phyloP scores from a whole-genome alignment of 2,113 vertebrate species.

The Gorsachius goisagi region DNA sequence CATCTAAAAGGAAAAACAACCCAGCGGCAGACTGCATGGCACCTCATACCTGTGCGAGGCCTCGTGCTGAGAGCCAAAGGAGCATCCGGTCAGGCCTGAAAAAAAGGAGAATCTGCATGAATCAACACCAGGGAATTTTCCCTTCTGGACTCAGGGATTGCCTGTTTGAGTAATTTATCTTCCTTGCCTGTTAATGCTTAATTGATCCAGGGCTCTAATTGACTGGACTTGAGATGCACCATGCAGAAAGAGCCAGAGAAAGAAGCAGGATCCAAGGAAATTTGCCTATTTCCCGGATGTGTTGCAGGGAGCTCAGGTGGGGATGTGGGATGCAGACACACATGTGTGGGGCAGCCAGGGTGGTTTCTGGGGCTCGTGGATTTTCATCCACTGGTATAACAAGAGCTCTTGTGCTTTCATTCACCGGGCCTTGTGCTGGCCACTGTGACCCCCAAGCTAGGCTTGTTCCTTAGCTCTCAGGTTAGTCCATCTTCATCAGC shows the following conservation, averaged over 20 bases:
- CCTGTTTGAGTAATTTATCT: not conserved
- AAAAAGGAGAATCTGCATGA: not conserved
- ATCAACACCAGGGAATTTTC: not conserved
- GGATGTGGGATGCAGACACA: too few relatives aligned
- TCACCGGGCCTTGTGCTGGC: not conserved
- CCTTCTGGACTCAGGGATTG: not conserved
- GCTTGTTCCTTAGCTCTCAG: not conserved
- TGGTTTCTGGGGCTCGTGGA: accelerated
- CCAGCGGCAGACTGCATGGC: accelerated
- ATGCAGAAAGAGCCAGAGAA: not conserved
- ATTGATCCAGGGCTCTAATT: not conserved
- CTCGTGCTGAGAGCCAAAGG: not conserved
- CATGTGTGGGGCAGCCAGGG: accelerated
- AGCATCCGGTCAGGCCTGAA: not conserved
- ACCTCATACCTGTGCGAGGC: not conserved
- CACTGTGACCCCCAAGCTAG: not conserved
- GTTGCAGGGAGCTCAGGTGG: accelerated
- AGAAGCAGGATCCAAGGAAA: not conserved
- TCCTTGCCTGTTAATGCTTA: not conserved
- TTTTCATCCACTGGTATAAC: not conserved
- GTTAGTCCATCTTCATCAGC: not conserved
- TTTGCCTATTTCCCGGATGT: accelerated
- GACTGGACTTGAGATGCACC: not conserved
- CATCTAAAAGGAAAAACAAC: not conserved
- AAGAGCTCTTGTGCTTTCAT: accelerated